Conservation (phyloP, 2,797 vertebrate genomes). For the Basileuterus tristriatus region DNA sequence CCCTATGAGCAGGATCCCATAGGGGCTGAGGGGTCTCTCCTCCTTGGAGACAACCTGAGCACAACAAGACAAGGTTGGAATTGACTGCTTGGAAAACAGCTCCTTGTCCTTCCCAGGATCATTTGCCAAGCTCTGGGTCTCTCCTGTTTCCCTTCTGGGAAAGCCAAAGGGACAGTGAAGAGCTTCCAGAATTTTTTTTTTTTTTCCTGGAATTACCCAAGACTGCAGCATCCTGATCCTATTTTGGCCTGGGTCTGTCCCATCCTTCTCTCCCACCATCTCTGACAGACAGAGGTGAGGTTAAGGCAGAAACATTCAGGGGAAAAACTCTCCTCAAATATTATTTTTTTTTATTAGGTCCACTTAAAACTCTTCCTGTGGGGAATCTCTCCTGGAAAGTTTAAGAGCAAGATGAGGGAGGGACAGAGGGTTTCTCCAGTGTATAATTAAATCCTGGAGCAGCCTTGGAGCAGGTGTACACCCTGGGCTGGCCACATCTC, state of each 20-base stretch:
- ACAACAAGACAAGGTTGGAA: neutral
- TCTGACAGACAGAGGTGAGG: neutral
- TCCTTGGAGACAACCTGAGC: neutral
- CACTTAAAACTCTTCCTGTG: neutral
- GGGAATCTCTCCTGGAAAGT: neutral
- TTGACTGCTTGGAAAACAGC: neutral
- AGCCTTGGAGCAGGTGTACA: neutral
- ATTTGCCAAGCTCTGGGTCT: neutral
- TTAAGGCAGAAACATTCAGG: neutral
- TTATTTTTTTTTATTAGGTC: neutral
- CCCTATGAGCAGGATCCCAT: neutral
- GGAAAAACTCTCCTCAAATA: rapidly evolving
- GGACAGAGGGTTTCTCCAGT: neutral
- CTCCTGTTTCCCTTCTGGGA: neutral
- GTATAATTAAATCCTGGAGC: neutral
- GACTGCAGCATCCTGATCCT: neutral
- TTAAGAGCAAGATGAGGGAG: rapidly evolving
- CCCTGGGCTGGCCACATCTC: neutral
- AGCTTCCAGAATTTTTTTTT: neutral
- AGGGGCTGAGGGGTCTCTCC: neutral
- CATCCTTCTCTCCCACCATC: neutral
- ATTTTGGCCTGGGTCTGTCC: neutral
- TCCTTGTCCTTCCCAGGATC: neutral
- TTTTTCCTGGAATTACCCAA: neutral
- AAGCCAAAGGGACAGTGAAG: neutral